phyloP scores from a whole-genome alignment of 2,113 vertebrate species.

The Isichthys henryi region DNA sequence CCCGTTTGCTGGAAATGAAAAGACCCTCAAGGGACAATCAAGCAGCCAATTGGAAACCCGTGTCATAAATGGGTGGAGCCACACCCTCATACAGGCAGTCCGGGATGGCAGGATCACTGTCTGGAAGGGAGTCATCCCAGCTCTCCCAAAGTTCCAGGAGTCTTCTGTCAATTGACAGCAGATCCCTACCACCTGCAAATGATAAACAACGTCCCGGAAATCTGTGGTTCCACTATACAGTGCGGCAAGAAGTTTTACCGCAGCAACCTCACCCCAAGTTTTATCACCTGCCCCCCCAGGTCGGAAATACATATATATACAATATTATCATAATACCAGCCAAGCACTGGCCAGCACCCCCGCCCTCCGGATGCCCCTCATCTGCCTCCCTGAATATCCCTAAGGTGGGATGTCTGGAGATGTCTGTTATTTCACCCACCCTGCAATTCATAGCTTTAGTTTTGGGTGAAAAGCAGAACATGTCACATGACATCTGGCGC shows the following conservation, averaged over 20 bases:
- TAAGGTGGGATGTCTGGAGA: neutral
- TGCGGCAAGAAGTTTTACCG: neutral
- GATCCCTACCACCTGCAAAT: neutral
- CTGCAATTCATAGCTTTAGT: neutral
- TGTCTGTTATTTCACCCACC: neutral
- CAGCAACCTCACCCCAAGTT: too few species aligned
- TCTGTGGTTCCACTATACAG: neutral
- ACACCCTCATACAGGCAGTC: neutral
- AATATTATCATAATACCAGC: neutral
- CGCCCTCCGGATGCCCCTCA: neutral
- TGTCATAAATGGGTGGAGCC: neutral
- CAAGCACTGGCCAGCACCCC: neutral
- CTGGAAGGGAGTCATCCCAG: neutral
- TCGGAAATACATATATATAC: neutral
- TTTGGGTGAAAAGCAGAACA: neutral
- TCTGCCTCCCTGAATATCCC: neutral
- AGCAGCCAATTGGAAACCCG: neutral
- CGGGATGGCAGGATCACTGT: neutral
- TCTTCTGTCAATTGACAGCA: neutral
- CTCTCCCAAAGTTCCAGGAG: neutral
- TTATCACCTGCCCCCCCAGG: neutral
- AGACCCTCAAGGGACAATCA: neutral
- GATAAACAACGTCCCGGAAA: neutral
- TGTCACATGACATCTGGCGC: neutral
- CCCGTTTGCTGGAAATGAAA: neutral